Evolutionary conservation across 2,797 vertebrate species (phyloP).

Genomic region (Tapera naevia): DNA sequence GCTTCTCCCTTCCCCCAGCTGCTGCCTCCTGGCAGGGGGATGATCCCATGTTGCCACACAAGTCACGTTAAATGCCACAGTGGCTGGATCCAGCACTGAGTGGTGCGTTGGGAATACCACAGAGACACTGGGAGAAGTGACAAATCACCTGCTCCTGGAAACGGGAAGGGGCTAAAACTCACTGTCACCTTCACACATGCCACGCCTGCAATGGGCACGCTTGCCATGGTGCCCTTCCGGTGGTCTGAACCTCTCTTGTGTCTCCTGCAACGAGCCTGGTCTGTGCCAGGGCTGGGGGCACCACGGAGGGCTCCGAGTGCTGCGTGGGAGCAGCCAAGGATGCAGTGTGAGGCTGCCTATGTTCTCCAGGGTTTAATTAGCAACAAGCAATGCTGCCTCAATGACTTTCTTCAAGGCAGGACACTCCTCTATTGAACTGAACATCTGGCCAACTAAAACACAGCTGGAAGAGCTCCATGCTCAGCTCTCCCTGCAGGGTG

Average conservation of each 20-base stretch:
- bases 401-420: neutral
- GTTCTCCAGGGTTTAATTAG: neutral
- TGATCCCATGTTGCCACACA: rapidly evolving
- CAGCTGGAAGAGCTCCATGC: neutral
- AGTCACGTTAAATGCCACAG: neutral
- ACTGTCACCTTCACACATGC: rapidly evolving
- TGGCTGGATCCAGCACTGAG: neutral
- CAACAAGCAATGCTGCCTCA: neutral
- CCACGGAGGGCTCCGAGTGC: rapidly evolving
- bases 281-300: neutral
- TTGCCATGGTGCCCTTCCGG: rapidly evolving
- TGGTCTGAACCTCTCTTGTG: neutral
- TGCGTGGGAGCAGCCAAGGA: neutral
- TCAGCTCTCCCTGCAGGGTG: rapidly evolving
- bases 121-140: rapidly evolving
- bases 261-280: neutral
- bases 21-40: rapidly evolving
- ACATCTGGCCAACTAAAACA: conserved; percentile 18
- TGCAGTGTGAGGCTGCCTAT: neutral
- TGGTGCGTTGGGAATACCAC: rapidly evolving
- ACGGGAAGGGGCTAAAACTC: rapidly evolving
- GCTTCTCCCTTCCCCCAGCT: neutral
- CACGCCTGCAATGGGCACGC: rapidly evolving
- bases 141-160: neutral
- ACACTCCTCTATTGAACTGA: neutral